Evolutionary conservation across 2,888 invertebrate genomes (phyloP), one percentile per base, ranked within the genome.

Genomic region (Helleia helle): DNA sequence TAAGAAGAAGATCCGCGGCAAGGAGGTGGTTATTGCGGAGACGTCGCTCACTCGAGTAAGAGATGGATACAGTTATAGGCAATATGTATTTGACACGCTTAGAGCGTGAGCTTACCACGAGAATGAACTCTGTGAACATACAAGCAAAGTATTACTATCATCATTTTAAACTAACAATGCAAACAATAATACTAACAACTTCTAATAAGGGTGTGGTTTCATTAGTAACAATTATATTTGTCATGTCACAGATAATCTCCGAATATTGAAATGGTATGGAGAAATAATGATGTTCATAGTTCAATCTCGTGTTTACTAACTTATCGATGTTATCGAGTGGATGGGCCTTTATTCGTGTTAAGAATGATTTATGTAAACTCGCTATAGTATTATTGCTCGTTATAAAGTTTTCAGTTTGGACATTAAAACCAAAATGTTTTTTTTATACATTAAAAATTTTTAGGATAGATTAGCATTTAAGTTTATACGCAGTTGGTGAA

Each of bases 41-140:
- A 92, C 93, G 50, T 90, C 92, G 58, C 87, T 93, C 70, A 91
- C 90, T 76, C 88, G 92, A 89, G 93, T 93, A 93, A 91, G 90
- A 76, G 69, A 68, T 58, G 66, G 63, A 40, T 49, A 51, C 45
- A 48, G 50, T 48, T 63, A 59, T 59, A 70, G 66, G 54, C 70
- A 73, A 51, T 81, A 75, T 65, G 65, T 67, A 58, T 77, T 77
- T 65, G 68, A 71, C 54, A 55, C 67, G 65, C 64, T 71, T 48
- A 58, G 58, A 44, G 59, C 71, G 61, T 75, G 65, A 71, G 57
- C 64, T 43, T 43, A 38, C 27, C 48, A 47, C 53, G 55, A 53
- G 55, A 55, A 48, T 58, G 58, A 51, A 55, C 58, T 47, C 25
- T 49, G 46, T 36, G 9, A 24, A 34, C 37, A 18, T 40, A n/a